Percentiles rank a stretch among this genome's conserved stretches.
These are phyloP conservation scores for Myiotriccus ornatus DNA, from an alignment of 2,797 vertebrate species.

Conservation along the genomic window DNA sequence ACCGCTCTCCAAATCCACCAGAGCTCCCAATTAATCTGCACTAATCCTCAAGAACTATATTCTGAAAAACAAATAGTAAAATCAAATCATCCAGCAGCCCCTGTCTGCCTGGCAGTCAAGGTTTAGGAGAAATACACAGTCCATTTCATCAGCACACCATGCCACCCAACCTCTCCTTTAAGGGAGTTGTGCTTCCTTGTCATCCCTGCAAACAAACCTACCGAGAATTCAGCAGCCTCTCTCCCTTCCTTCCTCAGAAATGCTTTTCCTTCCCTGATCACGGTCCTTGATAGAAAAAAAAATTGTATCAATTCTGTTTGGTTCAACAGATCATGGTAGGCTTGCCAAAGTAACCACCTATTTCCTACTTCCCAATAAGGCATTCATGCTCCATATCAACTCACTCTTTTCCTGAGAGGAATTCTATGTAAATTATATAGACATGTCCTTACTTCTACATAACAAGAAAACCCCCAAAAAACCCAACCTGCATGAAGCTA, in stretches of 20 bases:
- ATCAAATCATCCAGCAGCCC: not conserved
- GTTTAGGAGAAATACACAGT: not conserved
- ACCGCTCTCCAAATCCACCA: constrained; percentile 7
- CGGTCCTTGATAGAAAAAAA: not conserved
- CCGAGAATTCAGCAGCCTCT: not conserved
- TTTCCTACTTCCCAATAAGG: not conserved
- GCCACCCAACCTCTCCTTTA: not conserved
- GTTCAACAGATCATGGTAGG: not conserved
- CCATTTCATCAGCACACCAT: not conserved
- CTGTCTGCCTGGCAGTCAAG: not conserved
- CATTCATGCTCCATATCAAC: not conserved
- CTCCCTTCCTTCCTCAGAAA: not conserved
- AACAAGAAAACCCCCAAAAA: not conserved
- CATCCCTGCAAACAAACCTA: not conserved
- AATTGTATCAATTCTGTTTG: not conserved
- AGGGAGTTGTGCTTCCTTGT: not conserved
- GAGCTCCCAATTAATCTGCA: constrained; percentile 27
- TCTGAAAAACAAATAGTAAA: not conserved
- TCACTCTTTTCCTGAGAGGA: not conserved
- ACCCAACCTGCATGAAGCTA: not conserved
- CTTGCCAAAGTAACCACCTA: not conserved
- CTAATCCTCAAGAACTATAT: constrained; percentile 2
- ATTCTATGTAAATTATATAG: not conserved
- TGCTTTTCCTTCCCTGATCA: not conserved
- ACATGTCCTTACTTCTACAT: fast-evolving